phyloP scores from a whole-genome alignment of 2,113 vertebrate genomes.

The Dipodomys stephensi region DNA sequence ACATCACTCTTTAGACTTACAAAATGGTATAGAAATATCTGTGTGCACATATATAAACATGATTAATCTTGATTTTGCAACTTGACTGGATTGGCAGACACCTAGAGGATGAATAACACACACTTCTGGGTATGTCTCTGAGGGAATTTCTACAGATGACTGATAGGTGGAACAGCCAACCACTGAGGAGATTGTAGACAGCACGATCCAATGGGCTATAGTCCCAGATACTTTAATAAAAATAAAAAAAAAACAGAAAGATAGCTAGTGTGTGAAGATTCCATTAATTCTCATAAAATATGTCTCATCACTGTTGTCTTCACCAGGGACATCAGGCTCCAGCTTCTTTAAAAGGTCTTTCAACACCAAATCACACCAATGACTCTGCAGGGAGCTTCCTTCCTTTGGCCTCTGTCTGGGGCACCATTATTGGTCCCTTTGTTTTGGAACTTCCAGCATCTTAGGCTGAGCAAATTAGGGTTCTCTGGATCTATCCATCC shows the following conservation, averaged over 20 bases:
- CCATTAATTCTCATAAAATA: no score
- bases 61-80: background rate
- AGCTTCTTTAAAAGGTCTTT: background rate
- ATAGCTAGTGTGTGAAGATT: no score
- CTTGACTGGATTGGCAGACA: background rate
- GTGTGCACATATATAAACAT: background rate
- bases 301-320: background rate
- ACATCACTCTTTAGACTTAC: background rate
- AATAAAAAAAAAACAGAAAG: background rate
- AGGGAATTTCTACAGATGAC: background rate
- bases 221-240: background rate
- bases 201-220: no score
- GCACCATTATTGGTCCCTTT: background rate
- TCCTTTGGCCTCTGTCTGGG: no score
- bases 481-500: background rate
- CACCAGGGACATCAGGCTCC: background rate
- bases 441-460: background rate
- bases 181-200: background rate
- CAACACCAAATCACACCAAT: no score
- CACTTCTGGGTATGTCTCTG: background rate
- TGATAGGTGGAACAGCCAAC: background rate
- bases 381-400: background rate
- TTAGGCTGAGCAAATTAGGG: background rate
- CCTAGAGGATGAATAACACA: background rate
- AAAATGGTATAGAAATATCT: background rate